A percentile compares a stretch with the other conserved stretches of the same genome.
Conservation (phyloP, 2,797 vertebrate genomes). For the Oreochromis mossambicus region DNA sequence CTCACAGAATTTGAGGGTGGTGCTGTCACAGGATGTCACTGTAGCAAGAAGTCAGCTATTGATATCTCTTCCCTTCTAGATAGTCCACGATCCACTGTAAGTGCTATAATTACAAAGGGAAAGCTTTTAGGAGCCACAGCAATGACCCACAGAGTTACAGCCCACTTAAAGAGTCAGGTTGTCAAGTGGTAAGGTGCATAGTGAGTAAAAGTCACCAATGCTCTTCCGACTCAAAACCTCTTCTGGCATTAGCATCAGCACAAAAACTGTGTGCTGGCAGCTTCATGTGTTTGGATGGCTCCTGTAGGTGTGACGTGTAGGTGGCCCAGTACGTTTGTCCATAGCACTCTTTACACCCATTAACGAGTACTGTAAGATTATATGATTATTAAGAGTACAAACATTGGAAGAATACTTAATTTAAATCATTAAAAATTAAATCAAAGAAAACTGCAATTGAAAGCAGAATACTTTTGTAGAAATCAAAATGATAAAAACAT, state of each 20-base stretch:
- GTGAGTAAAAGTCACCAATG: not conserved
- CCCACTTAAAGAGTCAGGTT: not conserved
- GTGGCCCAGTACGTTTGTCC: not conserved
- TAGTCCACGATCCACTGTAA: not conserved
- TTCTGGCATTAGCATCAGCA: not conserved
- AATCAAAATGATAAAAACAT: not conserved
- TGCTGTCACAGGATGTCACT: not conserved
- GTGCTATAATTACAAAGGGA: not conserved
- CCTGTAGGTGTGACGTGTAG: not conserved
- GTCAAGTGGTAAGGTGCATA: not conserved
- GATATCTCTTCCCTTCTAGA: not conserved
- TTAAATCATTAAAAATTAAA: not conserved
- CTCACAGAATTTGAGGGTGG: not conserved
- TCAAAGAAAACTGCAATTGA: not conserved
- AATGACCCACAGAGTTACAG: not conserved
- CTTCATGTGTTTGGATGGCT: not conserved
- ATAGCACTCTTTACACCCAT: not conserved
- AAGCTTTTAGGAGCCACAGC: not conserved
- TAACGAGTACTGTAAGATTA: not conserved
- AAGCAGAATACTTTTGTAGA: rapidly evolving
- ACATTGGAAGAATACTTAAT: not conserved
- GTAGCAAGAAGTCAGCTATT: not conserved
- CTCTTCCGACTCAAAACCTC: not conserved
- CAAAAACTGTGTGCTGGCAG: not conserved
- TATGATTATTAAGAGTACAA: not conserved